Evolutionary conservation across 1,140 invertebrate genomes (phyloP), one percentile per base, ranked within the genome.

Genomic region (Euwallacea similis): DNA sequence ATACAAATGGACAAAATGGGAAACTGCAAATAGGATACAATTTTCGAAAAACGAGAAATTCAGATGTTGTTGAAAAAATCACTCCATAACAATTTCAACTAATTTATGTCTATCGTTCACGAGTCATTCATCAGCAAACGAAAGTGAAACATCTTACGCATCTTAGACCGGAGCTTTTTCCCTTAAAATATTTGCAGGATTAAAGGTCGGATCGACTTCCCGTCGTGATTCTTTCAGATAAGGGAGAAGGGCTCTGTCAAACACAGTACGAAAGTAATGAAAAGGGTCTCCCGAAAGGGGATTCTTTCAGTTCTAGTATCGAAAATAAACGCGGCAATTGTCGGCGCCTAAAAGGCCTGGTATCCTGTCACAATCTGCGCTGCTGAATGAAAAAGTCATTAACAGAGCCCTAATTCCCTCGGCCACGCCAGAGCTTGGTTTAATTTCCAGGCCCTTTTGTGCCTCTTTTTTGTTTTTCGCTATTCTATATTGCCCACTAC

Each of bases 361-460:
- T 69, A 73, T 73, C 69, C 72, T 62, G 69, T 74, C 73, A 64
- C 73, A 76, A 76, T 74, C 75, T 76, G 71, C 62, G 68, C 61
- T 54, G 66, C 71, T 75, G 74, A 76, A 75, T 76, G 73, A 75
- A 76, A 76, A 76, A 76, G 73, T 76, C 75, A 76, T 75, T 76
- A 76, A 75, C 74, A 66, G 68, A 59, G 73, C 69, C 71, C 71
- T 73, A 72, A 73, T 76, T 71, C 73, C 71, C 59, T 60, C 21
- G 66, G 60, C 66, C 66, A 54, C 21, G 46, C 47, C 47, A 42
- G 63, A 42, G 63, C 16, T 44, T n/a, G 42, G 33, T 43, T 61
- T 61, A 61, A 61, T 61, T 61, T 44, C 59, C 11, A 10, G 59
- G 33, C 8, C 33, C 42, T 16, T 43, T 41, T 61, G 59, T 61